These are phyloP conservation scores for Triplophysa rosa DNA, from an alignment of 2,113 vertebrate species.

Conservation along the genomic window DNA sequence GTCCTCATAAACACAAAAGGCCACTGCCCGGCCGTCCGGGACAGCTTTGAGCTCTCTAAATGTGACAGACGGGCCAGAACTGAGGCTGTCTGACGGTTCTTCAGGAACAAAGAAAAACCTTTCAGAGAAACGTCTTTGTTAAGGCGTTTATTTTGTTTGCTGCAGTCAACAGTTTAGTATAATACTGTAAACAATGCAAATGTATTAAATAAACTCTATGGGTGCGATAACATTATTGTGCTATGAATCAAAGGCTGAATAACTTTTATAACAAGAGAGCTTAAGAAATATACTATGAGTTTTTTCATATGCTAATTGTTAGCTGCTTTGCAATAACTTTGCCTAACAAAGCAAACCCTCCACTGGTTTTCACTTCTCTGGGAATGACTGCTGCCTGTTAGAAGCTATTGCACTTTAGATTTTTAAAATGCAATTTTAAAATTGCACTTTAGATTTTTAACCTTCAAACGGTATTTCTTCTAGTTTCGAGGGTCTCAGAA, in stretches of 20 bases:
- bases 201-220: conserved; percentile 26
- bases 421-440: not conserved
- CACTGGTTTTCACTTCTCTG: conserved; percentile 11
- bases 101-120: conserved; percentile 1
- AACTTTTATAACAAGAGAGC: not conserved
- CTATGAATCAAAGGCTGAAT: not conserved
- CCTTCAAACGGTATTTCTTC: not conserved
- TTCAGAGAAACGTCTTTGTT: conserved; percentile 27
- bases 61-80: conserved; percentile 17
- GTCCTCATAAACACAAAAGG: conserved; percentile 39
- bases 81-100: conserved; percentile 3
- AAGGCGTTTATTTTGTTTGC: not conserved
- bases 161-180: conserved; percentile 21
- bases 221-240: not conserved
- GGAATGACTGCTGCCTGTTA: not conserved
- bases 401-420: not conserved
- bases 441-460: conserved; percentile 10
- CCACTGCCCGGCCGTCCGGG: conserved; percentile 12
- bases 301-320: conserved; percentile 3
- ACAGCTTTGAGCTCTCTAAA: conserved; percentile 33
- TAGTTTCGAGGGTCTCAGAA: too few relatives aligned
- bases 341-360: conserved; percentile 28
- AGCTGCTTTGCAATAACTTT: conserved; percentile 26
- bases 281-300: not conserved
- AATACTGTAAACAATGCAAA: conserved; percentile 19